Conservation (phyloP, 2,113 vertebrate genomes). For the Oreochromis niloticus region DNA sequence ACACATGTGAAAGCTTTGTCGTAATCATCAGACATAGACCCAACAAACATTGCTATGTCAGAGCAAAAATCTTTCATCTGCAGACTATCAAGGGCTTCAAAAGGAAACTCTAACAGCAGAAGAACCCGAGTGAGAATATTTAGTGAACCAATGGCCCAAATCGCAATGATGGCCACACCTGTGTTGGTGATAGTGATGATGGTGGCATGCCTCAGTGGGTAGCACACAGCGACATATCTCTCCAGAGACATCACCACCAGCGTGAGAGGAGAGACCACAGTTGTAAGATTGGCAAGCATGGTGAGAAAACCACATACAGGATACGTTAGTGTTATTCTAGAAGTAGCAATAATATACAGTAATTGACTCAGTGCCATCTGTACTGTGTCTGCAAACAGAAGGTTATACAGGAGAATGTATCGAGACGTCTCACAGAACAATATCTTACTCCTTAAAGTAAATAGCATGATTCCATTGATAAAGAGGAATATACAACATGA, state of each 20-base stretch:
- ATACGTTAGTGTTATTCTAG: not conserved
- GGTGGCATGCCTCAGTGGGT: slow-evolving; percentile 48
- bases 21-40: not conserved
- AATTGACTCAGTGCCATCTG: slow-evolving; percentile 8
- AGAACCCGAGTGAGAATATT: not conserved
- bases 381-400: slow-evolving; percentile 44
- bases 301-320: slow-evolving; percentile 11
- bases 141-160: slow-evolving; percentile 39
- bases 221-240: slow-evolving; percentile 60
- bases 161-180: not conserved
- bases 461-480: not conserved
- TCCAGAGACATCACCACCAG: slow-evolving; percentile 65
- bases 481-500: no score
- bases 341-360: not conserved
- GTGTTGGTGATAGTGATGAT: slow-evolving; percentile 54
- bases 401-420: slow-evolving; percentile 1
- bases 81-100: not conserved
- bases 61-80: slow-evolving; percentile 16
- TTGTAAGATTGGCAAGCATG: not conserved
- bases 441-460: not conserved
- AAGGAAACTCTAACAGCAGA: not conserved
- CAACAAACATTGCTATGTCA: not conserved
- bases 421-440: not conserved
- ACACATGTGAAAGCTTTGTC: not conserved
- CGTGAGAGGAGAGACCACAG: slow-evolving; percentile 39